A percentile compares a stretch with the other conserved stretches of the same genome.
These are phyloP conservation scores for Campaea margaritaria DNA, from an alignment of 2,888 invertebrate species.

Conservation along the genomic window DNA sequence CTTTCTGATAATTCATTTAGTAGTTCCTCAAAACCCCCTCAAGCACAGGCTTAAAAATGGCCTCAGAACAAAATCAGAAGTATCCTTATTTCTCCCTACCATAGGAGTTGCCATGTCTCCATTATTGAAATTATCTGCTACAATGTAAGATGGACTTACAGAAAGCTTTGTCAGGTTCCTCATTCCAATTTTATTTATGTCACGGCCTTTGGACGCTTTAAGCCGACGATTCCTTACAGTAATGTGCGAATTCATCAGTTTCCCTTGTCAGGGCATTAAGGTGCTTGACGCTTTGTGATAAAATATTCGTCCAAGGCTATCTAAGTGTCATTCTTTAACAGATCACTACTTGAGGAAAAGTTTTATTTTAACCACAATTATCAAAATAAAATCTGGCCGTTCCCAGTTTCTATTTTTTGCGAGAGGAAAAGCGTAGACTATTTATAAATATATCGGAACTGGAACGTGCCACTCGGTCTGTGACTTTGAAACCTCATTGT, in stretches of 20 bases:
- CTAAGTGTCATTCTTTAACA: not conserved
- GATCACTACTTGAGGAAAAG: not conserved
- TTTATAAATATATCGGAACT: conserved; percentile 26
- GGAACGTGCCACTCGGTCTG: conserved; percentile 10
- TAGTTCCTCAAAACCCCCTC: not conserved
- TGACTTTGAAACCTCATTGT: conserved; percentile 33
- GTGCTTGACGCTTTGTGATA: conserved; percentile 33
- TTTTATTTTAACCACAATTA: no score
- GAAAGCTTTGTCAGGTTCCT: conserved; percentile 40
- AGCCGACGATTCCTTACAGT: conserved; percentile 37
- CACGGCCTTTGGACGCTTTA: conserved; percentile 26
- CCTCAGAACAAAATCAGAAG: not conserved
- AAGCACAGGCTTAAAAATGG: not conserved
- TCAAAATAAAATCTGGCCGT: not conserved
- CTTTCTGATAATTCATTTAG: not conserved
- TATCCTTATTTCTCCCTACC: not conserved
- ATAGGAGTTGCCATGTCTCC: conserved; percentile 10
- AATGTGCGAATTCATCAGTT: conserved; percentile 43
- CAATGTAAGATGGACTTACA: conserved; percentile 45
- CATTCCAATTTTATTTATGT: conserved; percentile 43
- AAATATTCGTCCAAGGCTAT: conserved; percentile 31
- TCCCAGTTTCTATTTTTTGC: not conserved
- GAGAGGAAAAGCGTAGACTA: not conserved
- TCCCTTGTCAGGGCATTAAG: conserved; percentile 35
- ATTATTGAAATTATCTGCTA: conserved; percentile 46